Base-by-base conservation (phyloP, 2,888 invertebrate species). In the Volucella inflata region DNA sequence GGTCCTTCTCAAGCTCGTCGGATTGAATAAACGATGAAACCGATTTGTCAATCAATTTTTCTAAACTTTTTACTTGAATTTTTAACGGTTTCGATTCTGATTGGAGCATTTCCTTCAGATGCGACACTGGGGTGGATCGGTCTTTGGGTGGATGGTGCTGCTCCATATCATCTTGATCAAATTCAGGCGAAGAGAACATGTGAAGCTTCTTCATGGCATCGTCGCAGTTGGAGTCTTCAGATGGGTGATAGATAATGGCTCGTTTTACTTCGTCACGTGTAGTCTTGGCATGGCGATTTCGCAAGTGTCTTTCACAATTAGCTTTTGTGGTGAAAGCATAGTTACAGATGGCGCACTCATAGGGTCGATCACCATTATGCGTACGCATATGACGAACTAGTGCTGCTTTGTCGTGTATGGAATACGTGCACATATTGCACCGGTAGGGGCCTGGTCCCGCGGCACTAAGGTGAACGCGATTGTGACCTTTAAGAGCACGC, bases 241-340 rank as follows among this genome's bases (percentile, higher is more conserved):
- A 96, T 0, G 97, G 96, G 90, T 97, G 97, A 89, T 97, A 97
- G 84, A 97, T 96, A 68, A 98, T 96, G 8, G 96, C 95, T 87
- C 95, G 95, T 90, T 98, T 97, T 0, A 98, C 96, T 88, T 98
- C 98, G 88, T 98, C 97, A 71, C 97, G 94, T 1, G 96, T 95
- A 1, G 95, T 94, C 91, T 97, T 97, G 0, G 96, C 95, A 90
- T 98, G 98, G 30, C 98, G 94, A 91, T 98, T 98, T 87, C 98
- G 94, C 88, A 98, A 94, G 91, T 99, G 98, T 8, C 98, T 94
- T 92, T 99, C 98, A 91, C 99, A 99, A 91, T 99, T 98, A 1
- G 98, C 98, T 93, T 98, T 98, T 0, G 98, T 98, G 36, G 98
- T 98, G 92, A 99, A 99, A 2, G 98, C 98, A 90, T 97, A 98